A percentile compares a stretch with the other conserved stretches of the same genome.
Conservation (phyloP, 1,140 invertebrate species). For the Phymastichus coffea region DNA sequence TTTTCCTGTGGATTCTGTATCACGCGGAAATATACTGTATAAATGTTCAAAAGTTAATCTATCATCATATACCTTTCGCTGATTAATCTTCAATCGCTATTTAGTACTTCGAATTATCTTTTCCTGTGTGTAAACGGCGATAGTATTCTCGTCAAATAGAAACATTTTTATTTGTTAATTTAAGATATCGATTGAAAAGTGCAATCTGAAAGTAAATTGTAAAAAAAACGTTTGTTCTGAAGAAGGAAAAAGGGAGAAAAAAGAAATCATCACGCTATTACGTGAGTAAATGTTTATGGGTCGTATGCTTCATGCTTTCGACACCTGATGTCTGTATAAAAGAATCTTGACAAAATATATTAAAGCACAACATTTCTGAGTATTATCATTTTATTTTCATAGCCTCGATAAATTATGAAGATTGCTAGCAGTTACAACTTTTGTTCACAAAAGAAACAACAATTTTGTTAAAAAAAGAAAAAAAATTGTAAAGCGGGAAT, state of each 20-base stretch:
- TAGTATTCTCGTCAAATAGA: no score
- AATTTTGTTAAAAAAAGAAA: no score
- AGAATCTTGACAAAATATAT: constrained; percentile 31
- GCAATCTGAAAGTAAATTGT: constrained; percentile 33
- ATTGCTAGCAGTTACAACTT: not conserved
- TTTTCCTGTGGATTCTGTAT: not conserved
- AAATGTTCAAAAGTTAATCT: constrained; percentile 23
- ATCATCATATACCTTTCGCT: constrained; percentile 20
- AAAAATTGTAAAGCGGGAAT: no score
- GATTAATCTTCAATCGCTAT: constrained; percentile 4
- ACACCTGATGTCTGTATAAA: constrained; percentile 32
- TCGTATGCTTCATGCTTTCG: constrained; percentile 28
- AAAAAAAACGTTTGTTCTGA: constrained; percentile 19
- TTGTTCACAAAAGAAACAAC: no score
- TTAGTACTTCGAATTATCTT: constrained; percentile 12
- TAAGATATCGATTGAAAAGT: constrained; percentile 23
- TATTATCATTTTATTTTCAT: constrained; percentile 5
- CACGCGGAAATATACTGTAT: constrained; percentile 20
- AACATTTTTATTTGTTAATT: constrained; percentile 19
- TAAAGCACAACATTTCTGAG: constrained; percentile 28
- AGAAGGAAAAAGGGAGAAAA: not conserved
- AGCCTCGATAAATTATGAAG: not conserved
- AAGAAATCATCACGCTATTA: constrained; percentile 11
- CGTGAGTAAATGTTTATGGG: constrained; percentile 28
- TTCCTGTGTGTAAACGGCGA: constrained; percentile 10